Percentiles rank a stretch among this genome's conserved stretches.
phyloP scores from a whole-genome alignment of 2,888 invertebrate species.

The Tyria jacobaeae region DNA sequence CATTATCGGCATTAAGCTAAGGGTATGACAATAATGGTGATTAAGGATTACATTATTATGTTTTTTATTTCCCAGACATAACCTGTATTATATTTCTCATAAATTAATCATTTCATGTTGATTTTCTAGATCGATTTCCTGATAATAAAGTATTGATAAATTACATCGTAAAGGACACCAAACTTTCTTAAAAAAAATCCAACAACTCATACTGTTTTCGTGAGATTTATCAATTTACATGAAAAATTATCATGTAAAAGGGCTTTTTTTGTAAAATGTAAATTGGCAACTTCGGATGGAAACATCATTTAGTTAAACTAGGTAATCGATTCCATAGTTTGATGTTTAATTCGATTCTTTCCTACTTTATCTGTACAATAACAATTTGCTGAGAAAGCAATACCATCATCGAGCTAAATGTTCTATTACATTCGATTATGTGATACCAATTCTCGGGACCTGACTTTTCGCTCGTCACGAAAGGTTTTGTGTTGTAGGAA shows the following conservation, averaged over 20 bases:
- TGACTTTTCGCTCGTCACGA: conserved; percentile 85
- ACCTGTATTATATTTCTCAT: too few relatives aligned
- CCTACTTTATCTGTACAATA: conserved; percentile 13
- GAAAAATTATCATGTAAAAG: background rate
- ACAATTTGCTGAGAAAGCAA: conserved; percentile 11
- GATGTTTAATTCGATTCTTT: conserved; percentile 28
- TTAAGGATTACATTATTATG: too few relatives aligned
- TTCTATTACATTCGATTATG: conserved; percentile 25
- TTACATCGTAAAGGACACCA: too few relatives aligned
- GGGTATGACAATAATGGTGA: too few relatives aligned
- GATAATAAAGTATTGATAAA: too few relatives aligned
- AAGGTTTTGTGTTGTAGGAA: conserved; percentile 79
- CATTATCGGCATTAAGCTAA: too few relatives aligned
- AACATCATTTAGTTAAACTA: background rate
- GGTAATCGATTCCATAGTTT: conserved; percentile 5
- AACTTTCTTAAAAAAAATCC: too few relatives aligned
- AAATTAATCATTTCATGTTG: too few relatives aligned
- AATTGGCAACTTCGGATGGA: conserved; percentile 5
- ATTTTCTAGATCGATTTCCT: too few relatives aligned
- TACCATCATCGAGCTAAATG: conserved; percentile 28
- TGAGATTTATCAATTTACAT: background rate
- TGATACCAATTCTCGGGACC: conserved; percentile 41
- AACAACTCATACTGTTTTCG: too few relatives aligned
- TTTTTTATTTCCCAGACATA: too few relatives aligned
- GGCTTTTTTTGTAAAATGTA: too few relatives aligned